Evolutionary conservation across 2,888 invertebrate species (phyloP), one percentile per base, ranked within the genome.

Genomic region (Alloplasta piceator): DNA sequence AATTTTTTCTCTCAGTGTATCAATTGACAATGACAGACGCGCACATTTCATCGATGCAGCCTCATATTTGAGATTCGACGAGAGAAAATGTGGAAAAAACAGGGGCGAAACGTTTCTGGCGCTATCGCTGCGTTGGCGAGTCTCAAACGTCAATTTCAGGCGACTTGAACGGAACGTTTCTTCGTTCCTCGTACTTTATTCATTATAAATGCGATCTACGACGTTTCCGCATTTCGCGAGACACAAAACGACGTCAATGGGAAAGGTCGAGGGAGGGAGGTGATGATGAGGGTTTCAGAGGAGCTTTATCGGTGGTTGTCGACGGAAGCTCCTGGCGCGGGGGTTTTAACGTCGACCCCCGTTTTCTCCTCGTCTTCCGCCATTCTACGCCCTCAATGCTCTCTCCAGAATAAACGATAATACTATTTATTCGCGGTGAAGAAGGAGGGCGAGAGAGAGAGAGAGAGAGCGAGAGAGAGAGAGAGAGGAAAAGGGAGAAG

Each of bases 391-490:
- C 9, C 50, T 68, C 36, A 6, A 46, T 48, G 41, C 64, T 58
- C 39, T 70, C 64, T 50, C 36, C 55, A 70, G 14, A 26, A 82
- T 68, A 68, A 10, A 58, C 60, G 73, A 68, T 77, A 77, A 71
- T 80, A 79, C 36, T 75, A 77, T 80, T 76, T 72, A 72, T 72
- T 75, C 46, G 52, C 46, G 16, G 48, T 16, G 38, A 77, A 10
- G 56, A 70, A 56, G 43, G 58, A 52, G 52, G 12, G 12, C 9
- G 41, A 48, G 61, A 5, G 61, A 9, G n/a, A 10, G 5, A 12
- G 39, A 9, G 60, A 9, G 26, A 7, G 14, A 6, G 12, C 9
- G 41, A 48, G 61, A 5, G 61, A 9, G n/a, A 10, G 5, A 12
- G 39, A 9, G 60, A 9, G 26, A 7, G 14, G 4, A 12, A 39